Evolutionary conservation across 2,113 vertebrate genomes (phyloP), one percentile per base, ranked within the genome.

Genomic region (human): DNA sequence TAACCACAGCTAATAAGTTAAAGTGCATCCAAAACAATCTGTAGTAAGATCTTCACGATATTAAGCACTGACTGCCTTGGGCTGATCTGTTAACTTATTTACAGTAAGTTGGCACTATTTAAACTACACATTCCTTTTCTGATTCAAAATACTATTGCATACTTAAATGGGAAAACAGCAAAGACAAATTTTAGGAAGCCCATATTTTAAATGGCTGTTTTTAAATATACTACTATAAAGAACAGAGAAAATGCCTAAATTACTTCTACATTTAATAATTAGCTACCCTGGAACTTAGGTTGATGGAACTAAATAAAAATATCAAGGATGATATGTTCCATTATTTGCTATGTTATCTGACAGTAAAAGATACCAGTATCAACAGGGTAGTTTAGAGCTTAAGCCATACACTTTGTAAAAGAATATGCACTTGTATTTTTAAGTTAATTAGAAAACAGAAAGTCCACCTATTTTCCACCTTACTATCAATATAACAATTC

Each of bases 1-100:
- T 90, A 96, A 96, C 59, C 83, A 92, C n/a, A 94, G 68, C 52
- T 85, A 93, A 59, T 82, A 96, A 91, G 13, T 91, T 94, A 83
- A 96, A 93, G 79, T 83, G 48, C 23, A 95, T 57, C 70, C 73
- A 90, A 94, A 61, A 89, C 50, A 84, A 92, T 84, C 40, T 92
- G 70, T 80, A 70, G 32, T 79, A 93, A 92, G 45, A 96, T 93
- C 82, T 86, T 86, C 93, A 82, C 73, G 30, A 96, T 48, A 73
- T 59, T 68, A 93, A 96, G 64, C 45, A 52, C 30, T 83, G 83
- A 66, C 50, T 85, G 45, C 30, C 52, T 89, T 52, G 35, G 17
- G n/a, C 50, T 52, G 22, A 93, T 85, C 16, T 91, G 32, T 79
- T 90, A 90, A 96, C 25, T 96, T 90, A 66, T 80, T 88, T 86